Evolutionary conservation across 53 echinoderm and acorn worm genomes (phyloP), one percentile per base, ranked within the genome.

Genomic region (Astropecten irregularis): DNA sequence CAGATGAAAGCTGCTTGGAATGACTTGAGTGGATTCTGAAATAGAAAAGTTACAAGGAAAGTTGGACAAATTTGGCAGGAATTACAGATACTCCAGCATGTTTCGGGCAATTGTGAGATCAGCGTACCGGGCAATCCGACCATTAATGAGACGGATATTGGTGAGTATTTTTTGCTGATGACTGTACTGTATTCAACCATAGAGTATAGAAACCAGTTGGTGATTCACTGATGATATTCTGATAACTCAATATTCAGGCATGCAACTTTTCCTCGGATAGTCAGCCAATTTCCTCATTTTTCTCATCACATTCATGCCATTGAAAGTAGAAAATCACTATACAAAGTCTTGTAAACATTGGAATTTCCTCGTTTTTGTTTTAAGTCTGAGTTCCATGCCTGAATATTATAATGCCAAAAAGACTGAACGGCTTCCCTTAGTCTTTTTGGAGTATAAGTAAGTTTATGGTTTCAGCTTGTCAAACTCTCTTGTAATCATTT

Each of bases 71-170:
- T 64, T 18, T 64, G 13, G 6, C 42, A 8, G 42, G 28, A 31
- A 25, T 1, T 29, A 58, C n/a, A 9, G 30, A 13, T 3, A 29
- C 59, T 28, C 6, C 27, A 58, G 55, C 22, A 74, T 74, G 74
- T 74, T 74, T 36, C 74, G 58, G 22, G 55, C 56, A 9, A 57
- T 57, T 56, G 74, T 39, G 11, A 74, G 74, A 57, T 74, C 74
- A 11, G 56, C 74, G 37, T 74, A 40, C 35, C 54, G 74, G 40
- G 57, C 57, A 3, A 56, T 74, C 35, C 74, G 56, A 21, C 74
- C 74, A 9, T 13, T 74, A 18, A 31, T 74, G 18, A 56, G 74
- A 57, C 11, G 74, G 11, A 74, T 74, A 21, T 42, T 74, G 57
- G 74, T 74, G 38, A 74, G 74, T 74, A 15, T 1, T 30, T 8